Percentiles rank a stretch among this genome's conserved stretches.
These are phyloP conservation scores for Ophion slaviceki DNA, from an alignment of 2,888 invertebrate species.

Conservation along the genomic window DNA sequence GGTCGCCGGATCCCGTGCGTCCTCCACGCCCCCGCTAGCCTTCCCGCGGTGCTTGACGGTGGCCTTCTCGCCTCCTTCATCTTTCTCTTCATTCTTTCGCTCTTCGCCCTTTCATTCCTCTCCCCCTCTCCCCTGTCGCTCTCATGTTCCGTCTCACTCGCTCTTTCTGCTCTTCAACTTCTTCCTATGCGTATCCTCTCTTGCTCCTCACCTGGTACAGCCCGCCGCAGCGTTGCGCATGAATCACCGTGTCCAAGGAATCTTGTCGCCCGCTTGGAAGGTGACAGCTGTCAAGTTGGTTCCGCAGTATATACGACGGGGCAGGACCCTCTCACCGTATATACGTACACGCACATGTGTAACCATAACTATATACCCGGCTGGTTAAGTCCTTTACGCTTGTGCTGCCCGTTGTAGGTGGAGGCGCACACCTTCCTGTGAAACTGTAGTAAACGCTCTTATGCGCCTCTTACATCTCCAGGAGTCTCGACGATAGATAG, in stretches of 20 bases:
- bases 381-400: slow-evolving; percentile 28
- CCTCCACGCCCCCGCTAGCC: slow-evolving; percentile 69
- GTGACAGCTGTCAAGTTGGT: slow-evolving; percentile 82
- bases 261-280: slow-evolving; percentile 79
- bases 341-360: slow-evolving; percentile 13
- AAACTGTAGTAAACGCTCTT: slow-evolving; percentile 47
- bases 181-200: slow-evolving; percentile 36
- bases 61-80: slow-evolving; percentile 36
- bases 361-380: slow-evolving; percentile 13
- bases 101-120: slow-evolving; percentile 7
- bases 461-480: slow-evolving; percentile 55
- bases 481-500: slow-evolving; percentile 45
- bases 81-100: slow-evolving; percentile 42
- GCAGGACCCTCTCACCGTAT: slow-evolving; percentile 59
- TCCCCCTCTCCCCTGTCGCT: slow-evolving; percentile 6
- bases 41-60: slow-evolving; percentile 71
- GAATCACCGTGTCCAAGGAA: slow-evolving; percentile 80
- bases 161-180: slow-evolving; percentile 18
- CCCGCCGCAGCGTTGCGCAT: slow-evolving; percentile 71
- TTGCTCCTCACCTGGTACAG: slow-evolving; percentile 40
- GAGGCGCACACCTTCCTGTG: slow-evolving; percentile 47
- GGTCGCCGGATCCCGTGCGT: slow-evolving; percentile 76
- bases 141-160: slow-evolving; percentile 13
- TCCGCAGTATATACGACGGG: slow-evolving; percentile 62
- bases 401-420: slow-evolving; percentile 38